phyloP scores from a whole-genome alignment of 2,888 invertebrate genomes.

The Cylindroiulus punctatus region DNA sequence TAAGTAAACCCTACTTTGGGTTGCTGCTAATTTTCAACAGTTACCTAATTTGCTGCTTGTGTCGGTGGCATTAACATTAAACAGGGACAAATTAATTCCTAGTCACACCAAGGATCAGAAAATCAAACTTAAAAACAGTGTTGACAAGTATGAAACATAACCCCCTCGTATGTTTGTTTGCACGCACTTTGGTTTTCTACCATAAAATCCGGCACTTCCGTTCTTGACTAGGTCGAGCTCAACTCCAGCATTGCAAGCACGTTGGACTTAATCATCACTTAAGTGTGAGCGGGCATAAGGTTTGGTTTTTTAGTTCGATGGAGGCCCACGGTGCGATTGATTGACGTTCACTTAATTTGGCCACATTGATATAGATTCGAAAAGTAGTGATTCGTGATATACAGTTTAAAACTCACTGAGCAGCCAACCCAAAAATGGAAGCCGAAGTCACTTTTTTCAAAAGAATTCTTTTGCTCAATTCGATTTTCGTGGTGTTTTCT shows the following conservation, averaged over 20 bases:
- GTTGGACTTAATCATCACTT: constrained; percentile 14
- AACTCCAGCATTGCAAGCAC: neutral
- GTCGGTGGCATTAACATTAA: constrained; percentile 19
- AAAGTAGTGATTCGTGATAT: too few relatives aligned
- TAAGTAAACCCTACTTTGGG: too few relatives aligned
- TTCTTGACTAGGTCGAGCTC: neutral
- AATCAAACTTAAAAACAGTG: neutral
- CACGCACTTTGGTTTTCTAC: neutral
- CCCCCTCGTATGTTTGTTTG: neutral
- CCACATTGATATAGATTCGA: neutral
- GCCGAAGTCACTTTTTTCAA: neutral
- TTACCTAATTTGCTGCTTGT: neutral
- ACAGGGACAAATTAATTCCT: neutral
- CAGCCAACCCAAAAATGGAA: constrained; percentile 14
- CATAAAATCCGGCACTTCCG: neutral
- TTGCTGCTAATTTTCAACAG: neutral
- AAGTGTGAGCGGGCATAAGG: neutral
- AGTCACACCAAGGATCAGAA: neutral
- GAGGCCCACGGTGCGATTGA: neutral
- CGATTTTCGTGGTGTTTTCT: neutral
- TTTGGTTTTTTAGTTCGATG: neutral
- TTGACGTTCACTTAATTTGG: neutral
- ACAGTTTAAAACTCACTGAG: neutral
- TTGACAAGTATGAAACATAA: constrained; percentile 24
- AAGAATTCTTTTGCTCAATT: constrained; percentile 17